Base-by-base conservation (phyloP, 2,797 vertebrate genomes). In the Holocentrus rufus region DNA sequence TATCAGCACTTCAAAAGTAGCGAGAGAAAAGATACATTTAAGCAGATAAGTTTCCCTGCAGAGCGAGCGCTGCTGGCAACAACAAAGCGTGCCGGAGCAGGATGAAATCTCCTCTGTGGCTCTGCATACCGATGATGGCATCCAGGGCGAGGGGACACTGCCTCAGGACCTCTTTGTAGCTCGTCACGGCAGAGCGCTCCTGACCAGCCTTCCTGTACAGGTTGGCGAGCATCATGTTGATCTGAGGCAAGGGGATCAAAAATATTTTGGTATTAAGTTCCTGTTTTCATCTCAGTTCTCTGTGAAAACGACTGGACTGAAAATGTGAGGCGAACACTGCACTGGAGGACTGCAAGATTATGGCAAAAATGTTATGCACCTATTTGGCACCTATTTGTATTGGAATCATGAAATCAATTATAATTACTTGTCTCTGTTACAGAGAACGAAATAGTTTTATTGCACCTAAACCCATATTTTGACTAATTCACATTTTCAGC, bases 181-280 rank as follows among this genome's bases (percentile, higher is more conserved):
- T 99, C 0, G 97, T 99, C 72, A 99, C 98, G 0, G 98, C 98
- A 7, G 97, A 98, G 4, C 97, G 96, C 49, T 99, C 97, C 88
- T 99, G 98, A 39, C 98, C 98, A 0, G 98, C 97, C 70, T 99
- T 99, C 91, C 96, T 97, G 92, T 99, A 99, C 6, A 99, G 90
- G 79, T 98, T 98, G 27, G 97, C 98, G 77, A 99, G 77, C 97
- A 99, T 99, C 98, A 99, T 99, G 84, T 98, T 99, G 93, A 99
- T 99, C 98, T 99, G 74, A 34, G 83, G 72, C 4, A n/a, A 39
- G 15, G 62, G n/a, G 68, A 2, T 55, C 53, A 59, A 39, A 63
- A 0, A 52, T 46, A 27, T 27, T 27, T 27, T 27, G 2, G 25
- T 27, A 27, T 27, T 27, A 27, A 27, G 25, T 27, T 27, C 25